Evolutionary conservation across 1,140 invertebrate species (phyloP).

Genomic region (Phymorhynchus buccinoides): DNA sequence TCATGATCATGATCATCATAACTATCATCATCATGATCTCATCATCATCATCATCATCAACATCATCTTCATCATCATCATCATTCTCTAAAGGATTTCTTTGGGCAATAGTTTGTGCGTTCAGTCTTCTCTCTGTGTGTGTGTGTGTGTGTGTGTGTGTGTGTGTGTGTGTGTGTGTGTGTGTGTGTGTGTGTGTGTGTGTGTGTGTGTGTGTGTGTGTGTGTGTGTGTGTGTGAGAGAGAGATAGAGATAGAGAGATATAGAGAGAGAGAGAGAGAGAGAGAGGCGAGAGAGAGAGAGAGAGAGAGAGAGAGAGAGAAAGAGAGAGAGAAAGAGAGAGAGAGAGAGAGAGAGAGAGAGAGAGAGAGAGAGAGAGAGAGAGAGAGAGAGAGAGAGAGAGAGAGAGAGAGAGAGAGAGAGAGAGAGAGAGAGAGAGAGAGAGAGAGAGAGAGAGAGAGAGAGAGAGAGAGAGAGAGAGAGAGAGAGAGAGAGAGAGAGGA

Average conservation of each 20-base stretch:
- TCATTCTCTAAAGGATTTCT: neutral
- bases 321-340: neutral
- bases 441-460: neutral
- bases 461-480: too few species aligned
- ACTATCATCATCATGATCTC: too few species aligned
- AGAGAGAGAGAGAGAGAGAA: too few species aligned
- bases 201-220: slow-evolving; percentile 22
- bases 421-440: slow-evolving; percentile 3
- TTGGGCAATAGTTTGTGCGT: neutral
- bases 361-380: too few species aligned
- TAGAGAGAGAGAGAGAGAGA: too few species aligned
- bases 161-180: slow-evolving; percentile 2
- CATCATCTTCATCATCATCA: too few species aligned
- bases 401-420: slow-evolving; percentile 3
- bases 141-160: slow-evolving; percentile 16
- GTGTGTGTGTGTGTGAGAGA: neutral
- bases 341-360: slow-evolving; percentile 3
- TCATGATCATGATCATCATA: too few species aligned
- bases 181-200: slow-evolving; percentile 6
- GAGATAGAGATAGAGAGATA: too few species aligned
- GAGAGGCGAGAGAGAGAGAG: too few species aligned
- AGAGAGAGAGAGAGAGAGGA: neutral
- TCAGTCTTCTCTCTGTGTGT: neutral
- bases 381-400: neutral
- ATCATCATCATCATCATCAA: too few species aligned